Evolutionary conservation across 1,140 invertebrate species (phyloP).

Genomic region (Mylabris phalerata): DNA sequence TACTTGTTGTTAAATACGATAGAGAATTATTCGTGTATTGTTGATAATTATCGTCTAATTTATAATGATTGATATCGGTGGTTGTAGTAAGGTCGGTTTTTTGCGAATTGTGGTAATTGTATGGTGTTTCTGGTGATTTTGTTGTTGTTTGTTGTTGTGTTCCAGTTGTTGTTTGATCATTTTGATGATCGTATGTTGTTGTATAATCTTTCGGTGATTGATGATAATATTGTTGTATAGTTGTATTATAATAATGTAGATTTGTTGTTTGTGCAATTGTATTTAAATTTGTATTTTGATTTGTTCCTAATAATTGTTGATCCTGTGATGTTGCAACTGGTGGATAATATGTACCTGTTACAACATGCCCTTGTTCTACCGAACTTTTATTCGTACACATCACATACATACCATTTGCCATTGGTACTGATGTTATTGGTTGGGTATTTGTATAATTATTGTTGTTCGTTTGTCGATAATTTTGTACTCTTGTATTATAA

Average conservation of each 20-base stretch:
- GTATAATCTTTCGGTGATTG: conserved; percentile 27
- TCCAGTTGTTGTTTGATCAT: conserved; percentile 30
- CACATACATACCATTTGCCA: conserved; percentile 79
- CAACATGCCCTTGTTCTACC: conserved; percentile 66
- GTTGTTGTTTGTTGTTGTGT: conserved; percentile 18
- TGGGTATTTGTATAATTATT: conserved; percentile 43
- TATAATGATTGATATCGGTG: no score
- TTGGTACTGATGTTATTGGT: conserved; percentile 68
- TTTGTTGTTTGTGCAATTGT: conserved; percentile 31
- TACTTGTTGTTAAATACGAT: conserved; percentile 23
- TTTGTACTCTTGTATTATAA: conserved; percentile 36
- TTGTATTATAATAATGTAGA: conserved; percentile 29
- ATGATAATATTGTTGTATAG: conserved; percentile 30
- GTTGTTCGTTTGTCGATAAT: conserved; percentile 37
- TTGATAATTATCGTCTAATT: no score
- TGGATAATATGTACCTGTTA: conserved; percentile 79
- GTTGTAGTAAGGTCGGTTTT: no score
- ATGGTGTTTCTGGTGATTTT: conserved; percentile 35
- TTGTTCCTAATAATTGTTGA: conserved; percentile 52
- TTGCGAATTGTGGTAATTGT: no score
- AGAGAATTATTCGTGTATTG: conserved; percentile 14
- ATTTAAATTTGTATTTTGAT: conserved; percentile 26
- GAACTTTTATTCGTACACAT: conserved; percentile 75
- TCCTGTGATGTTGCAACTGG: conserved; percentile 73
- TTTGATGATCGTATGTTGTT: conserved; percentile 16